Evolutionary conservation across 2,888 invertebrate species (phyloP).

Genomic region (Lepidocyrtoides sp.): DNA sequence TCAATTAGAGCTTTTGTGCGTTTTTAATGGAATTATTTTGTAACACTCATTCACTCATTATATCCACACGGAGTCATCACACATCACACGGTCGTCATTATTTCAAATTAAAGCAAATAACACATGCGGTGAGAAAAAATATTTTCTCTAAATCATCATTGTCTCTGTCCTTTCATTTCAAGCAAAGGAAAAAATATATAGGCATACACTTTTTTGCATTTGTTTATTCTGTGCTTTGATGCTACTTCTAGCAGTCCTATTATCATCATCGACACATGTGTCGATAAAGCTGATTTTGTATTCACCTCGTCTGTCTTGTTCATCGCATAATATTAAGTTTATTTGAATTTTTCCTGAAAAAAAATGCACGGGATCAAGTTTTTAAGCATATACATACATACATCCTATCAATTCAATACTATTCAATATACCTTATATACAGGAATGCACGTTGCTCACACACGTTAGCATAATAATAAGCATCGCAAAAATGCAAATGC

Average conservation of each 20-base stretch:
- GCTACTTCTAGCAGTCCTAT: not conserved
- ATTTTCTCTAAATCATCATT: not conserved
- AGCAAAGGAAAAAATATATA: not conserved
- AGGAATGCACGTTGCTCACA: constrained; percentile 6
- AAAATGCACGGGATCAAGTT: constrained; percentile 16
- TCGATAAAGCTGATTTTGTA: constrained; percentile 68
- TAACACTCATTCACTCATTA: constrained; percentile 48
- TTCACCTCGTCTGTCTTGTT: constrained; percentile 35
- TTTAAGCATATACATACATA: not conserved
- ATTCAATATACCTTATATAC: too few relatives aligned
- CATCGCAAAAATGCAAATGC: constrained; percentile 7
- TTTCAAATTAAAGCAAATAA: constrained; percentile 52
- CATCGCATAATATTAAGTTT: constrained; percentile 34
- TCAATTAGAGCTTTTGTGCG: constrained; percentile 59
- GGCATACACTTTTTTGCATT: not conserved
- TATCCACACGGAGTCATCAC: constrained; percentile 51
- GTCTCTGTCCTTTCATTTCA: not conserved
- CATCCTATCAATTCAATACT: too few relatives aligned
- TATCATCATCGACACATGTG: constrained; percentile 58
- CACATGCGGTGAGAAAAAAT: constrained; percentile 62
- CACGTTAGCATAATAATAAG: not conserved
- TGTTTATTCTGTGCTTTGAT: not conserved
- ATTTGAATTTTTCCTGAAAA: constrained; percentile 8
- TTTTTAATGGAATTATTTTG: constrained; percentile 76
- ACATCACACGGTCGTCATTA: constrained; percentile 41